Percentiles rank a stretch among this genome's conserved stretches.
These are phyloP conservation scores for Indicator indicator DNA, from an alignment of 2,113 vertebrate species.

Conservation along the genomic window DNA sequence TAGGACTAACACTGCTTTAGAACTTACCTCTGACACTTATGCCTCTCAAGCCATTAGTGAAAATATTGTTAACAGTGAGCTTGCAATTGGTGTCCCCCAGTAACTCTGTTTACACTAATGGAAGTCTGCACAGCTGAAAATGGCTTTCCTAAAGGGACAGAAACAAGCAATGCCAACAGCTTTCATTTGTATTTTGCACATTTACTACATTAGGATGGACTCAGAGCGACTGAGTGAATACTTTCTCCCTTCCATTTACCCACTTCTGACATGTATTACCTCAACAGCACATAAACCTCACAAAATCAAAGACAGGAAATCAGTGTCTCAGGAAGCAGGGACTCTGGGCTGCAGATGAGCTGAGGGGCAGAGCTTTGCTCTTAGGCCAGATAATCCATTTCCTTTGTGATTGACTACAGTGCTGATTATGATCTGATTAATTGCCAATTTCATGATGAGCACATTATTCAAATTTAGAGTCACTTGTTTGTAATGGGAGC, in stretches of 20 bases:
- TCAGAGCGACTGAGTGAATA: background rate
- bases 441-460: background rate
- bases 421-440: slow-evolving; percentile 35
- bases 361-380: background rate
- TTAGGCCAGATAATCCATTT: background rate
- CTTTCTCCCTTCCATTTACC: background rate
- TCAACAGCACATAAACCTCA: background rate
- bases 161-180: background rate
- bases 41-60: background rate
- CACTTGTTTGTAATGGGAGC: background rate
- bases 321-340: background rate
- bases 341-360: background rate
- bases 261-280: background rate
- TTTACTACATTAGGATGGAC: background rate
- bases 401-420: background rate
- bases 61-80: background rate
- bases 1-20: background rate
- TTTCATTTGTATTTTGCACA: background rate
- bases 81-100: background rate
- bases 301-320: background rate
- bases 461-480: slow-evolving; percentile 17
- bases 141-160: background rate
- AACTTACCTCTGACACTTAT: background rate
- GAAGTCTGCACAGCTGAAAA: background rate
- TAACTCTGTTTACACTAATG: background rate